phyloP scores from a whole-genome alignment of 2,113 vertebrate genomes.

The Paralichthys olivaceus region DNA sequence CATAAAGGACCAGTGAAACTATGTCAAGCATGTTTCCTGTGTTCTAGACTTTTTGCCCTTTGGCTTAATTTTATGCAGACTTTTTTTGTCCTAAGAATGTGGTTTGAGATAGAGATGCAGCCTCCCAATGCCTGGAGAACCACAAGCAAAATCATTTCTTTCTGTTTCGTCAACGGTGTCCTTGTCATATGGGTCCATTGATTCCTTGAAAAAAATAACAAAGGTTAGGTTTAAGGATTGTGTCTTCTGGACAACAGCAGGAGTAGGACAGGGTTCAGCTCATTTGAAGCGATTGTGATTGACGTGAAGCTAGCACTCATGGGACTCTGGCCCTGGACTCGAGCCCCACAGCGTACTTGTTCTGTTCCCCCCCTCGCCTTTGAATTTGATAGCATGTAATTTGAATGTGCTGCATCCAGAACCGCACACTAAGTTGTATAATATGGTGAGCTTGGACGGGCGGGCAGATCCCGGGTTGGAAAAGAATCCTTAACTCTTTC shows the following conservation, averaged over 20 bases:
- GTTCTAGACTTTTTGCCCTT: constrained; percentile 23
- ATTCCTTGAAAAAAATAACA: not conserved
- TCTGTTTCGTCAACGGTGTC: constrained; percentile 30
- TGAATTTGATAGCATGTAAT: constrained; percentile 81
- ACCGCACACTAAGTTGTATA: constrained; percentile 75
- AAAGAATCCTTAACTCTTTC: constrained; percentile 63
- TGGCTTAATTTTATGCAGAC: constrained; percentile 42
- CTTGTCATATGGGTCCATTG: constrained; percentile 19
- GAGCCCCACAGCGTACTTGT: constrained; percentile 39
- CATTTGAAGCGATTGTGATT: constrained; percentile 60
- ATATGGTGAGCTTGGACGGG: constrained; percentile 63
- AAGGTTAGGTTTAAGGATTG: constrained; percentile 43
- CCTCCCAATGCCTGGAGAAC: not conserved
- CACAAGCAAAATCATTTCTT: constrained; percentile 6
- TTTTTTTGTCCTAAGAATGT: constrained; percentile 42
- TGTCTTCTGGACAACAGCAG: constrained; percentile 50
- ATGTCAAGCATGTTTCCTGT: constrained; percentile 61
- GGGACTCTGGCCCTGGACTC: constrained; percentile 47
- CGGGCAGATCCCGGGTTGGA: constrained; percentile 34
- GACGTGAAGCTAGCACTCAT: constrained; percentile 58
- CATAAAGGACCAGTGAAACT: constrained; percentile 42
- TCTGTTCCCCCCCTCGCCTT: constrained; percentile 45
- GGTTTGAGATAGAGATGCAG: constrained; percentile 12
- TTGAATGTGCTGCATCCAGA: constrained; percentile 77
- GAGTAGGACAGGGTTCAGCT: constrained; percentile 46